Conservation (phyloP, 1,140 invertebrate genomes). For the Megalopta genalis region DNA sequence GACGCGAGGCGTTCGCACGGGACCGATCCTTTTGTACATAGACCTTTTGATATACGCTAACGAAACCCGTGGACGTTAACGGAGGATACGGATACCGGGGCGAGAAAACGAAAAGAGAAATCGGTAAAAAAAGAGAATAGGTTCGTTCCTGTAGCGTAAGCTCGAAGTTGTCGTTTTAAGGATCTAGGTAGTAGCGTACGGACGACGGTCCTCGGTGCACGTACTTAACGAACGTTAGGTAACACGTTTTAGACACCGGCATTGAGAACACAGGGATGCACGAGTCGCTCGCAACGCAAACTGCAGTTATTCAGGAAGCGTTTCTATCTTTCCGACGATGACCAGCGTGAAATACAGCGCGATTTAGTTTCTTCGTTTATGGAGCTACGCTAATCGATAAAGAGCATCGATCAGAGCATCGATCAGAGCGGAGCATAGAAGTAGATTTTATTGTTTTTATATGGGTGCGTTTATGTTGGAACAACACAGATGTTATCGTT, state of each 20-base stretch:
- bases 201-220: constrained; percentile 51
- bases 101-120: background rate
- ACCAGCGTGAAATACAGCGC: background rate
- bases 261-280: background rate
- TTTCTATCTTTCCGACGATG: constrained; percentile 16
- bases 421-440: too few species aligned
- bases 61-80: constrained; percentile 63
- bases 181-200: constrained; percentile 26
- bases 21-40: constrained; percentile 71
- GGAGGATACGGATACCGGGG: constrained; percentile 3
- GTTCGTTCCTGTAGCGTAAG: constrained; percentile 68
- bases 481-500: too few species aligned
- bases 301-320: constrained; percentile 23
- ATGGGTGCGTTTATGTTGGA: too few species aligned
- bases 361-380: constrained; percentile 7
- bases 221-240: constrained; percentile 63
- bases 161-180: constrained; percentile 48
- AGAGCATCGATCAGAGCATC: too few species aligned
- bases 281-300: constrained; percentile 16
- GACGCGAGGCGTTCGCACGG: background rate
- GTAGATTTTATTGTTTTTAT: too few species aligned
- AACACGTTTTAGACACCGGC: constrained; percentile 33
- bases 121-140: constrained; percentile 36
- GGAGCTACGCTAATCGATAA: background rate
- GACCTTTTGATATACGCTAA: constrained; percentile 74